A percentile compares a stretch with the other conserved stretches of the same genome.
These are phyloP conservation scores for Pandion haliaetus DNA, from an alignment of 2,113 vertebrate genomes.

Conservation along the genomic window DNA sequence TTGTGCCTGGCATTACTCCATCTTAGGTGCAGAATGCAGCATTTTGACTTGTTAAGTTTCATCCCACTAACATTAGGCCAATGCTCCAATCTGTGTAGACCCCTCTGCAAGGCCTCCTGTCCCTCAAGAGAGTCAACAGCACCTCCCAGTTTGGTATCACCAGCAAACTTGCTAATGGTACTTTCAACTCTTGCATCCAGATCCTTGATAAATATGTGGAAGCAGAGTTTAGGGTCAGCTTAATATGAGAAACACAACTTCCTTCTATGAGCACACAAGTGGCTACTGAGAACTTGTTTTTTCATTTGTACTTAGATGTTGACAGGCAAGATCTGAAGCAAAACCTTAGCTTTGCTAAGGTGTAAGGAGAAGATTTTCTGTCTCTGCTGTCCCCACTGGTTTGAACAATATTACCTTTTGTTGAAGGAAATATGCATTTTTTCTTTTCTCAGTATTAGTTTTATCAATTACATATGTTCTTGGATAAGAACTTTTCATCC, in stretches of 20 bases:
- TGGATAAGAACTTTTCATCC: slow-evolving; percentile 30
- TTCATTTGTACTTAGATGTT: not conserved
- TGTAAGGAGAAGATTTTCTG: not conserved
- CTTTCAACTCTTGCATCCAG: not conserved
- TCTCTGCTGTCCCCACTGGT: not conserved
- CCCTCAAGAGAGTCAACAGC: not conserved
- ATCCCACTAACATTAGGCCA: not conserved
- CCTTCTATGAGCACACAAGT: not conserved
- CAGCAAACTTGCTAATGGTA: not conserved
- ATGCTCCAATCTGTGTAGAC: not conserved
- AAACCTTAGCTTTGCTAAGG: not conserved
- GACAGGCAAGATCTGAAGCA: not conserved
- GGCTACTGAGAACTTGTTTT: not conserved
- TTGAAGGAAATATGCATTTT: slow-evolving; percentile 21
- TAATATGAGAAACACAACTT: not conserved
- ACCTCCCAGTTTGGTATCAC: not conserved
- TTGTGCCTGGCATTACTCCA: not conserved
- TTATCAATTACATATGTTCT: slow-evolving; percentile 18
- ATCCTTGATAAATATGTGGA: not conserved
- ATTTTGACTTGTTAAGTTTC: not conserved
- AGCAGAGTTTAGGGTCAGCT: not conserved
- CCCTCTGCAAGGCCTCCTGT: not conserved
- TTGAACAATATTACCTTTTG: not conserved
- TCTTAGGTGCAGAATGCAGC: not conserved
- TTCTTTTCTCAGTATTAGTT: not conserved